Conservation (phyloP, 2,888 invertebrate genomes). For the Dione vanillae region DNA sequence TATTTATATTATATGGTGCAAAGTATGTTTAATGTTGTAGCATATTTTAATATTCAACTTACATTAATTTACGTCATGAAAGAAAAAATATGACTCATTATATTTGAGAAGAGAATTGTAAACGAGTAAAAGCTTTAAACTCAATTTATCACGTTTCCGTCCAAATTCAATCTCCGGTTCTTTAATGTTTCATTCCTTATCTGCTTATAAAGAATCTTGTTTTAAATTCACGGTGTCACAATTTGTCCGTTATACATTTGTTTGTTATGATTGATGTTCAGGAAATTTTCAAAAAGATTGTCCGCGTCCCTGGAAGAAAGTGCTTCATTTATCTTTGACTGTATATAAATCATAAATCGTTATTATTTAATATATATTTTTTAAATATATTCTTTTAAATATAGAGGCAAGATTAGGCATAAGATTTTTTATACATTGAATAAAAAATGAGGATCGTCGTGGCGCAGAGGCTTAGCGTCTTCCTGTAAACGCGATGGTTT, state of each 20-base stretch:
- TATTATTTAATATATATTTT: background rate
- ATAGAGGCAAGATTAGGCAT: no score
- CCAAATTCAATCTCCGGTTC: slow-evolving; percentile 10
- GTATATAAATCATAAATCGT: slow-evolving; percentile 57
- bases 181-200: background rate
- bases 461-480: no score
- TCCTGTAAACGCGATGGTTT: no score
- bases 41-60: background rate
- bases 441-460: no score
- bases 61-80: background rate
- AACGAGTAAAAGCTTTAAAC: slow-evolving; percentile 9
- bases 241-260: slow-evolving; percentile 53
- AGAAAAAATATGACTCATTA: background rate
- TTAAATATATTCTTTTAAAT: background rate
- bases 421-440: no score
- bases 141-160: slow-evolving; percentile 10
- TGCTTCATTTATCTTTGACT: slow-evolving; percentile 48
- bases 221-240: slow-evolving; percentile 28
- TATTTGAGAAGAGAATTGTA: background rate
- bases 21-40: background rate
- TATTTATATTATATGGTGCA: no score
- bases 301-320: slow-evolving; percentile 24
- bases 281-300: slow-evolving; percentile 39
- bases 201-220: slow-evolving; percentile 7
- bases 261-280: slow-evolving; percentile 58